Base-by-base conservation (phyloP, 2,113 vertebrate species). In the Saccopteryx bilineata region DNA sequence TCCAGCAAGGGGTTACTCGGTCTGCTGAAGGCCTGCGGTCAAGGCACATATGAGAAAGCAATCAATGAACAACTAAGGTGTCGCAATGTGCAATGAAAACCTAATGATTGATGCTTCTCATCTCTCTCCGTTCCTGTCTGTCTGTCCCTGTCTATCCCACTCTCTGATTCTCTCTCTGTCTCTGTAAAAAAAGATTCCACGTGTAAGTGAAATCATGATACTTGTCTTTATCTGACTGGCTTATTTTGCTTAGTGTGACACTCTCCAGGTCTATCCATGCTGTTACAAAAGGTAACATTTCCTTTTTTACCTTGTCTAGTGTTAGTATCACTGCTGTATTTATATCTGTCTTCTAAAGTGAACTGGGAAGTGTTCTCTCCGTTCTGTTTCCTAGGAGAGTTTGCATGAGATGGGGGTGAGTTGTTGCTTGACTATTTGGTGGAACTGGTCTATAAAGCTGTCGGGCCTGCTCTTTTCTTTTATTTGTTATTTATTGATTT, bases 351-450 rank as follows among this genome's bases (percentile, higher is more conserved):
- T 66, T 61, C 5, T n/a, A 33, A 76, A 28, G 39, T 68, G 46
- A 91, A 21, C 9, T 54, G 39, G 48, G 61, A 54, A 24, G 39
- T 54, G 17, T 5, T 7, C 14, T 56, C 14, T 46, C 19, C 86
- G n/a, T 31, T 24, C 23, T 74, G 26, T 82, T 91, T 90, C 18
- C 78, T 61, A 15, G 56, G 82, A 95, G 68, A 56, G 12, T 94
- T 97, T 86, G 23, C 58, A 46, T 58, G 56, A 63, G 69, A 24
- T 58, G 4, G 46, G 63, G 19, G 10, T 60, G 68, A 48, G 31
- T 39, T 56, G 11, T 85, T 65, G 23, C 31, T 65, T 60, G 52
- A 26, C 0, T 28, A 28, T 65, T 81, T 89, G 74, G 60, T 58
- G 52, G 68, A 94, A 52, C 33, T 65, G 10, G 74, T 69, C 46